Conservation (phyloP, 1,140 invertebrate genomes). For the Drosophila prosaltans region DNA sequence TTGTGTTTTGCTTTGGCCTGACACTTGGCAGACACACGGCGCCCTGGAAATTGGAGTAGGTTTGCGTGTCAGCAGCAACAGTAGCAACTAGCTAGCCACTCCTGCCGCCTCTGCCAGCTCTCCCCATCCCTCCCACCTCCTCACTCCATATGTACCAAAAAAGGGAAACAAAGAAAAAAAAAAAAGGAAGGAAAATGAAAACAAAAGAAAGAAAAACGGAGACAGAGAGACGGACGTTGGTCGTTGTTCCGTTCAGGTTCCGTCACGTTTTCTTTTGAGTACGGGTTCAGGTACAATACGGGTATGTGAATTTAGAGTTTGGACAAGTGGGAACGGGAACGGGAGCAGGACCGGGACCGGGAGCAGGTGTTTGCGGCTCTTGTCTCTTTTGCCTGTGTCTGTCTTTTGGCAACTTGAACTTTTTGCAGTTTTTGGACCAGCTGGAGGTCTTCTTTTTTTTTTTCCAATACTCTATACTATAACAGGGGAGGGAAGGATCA, state of each 20-base stretch:
- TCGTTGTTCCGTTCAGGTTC: constrained; percentile 32
- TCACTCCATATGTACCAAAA: background rate
- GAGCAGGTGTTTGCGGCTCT: background rate
- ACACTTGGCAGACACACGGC: constrained; percentile 54
- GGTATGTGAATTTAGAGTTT: background rate
- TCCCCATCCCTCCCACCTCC: background rate
- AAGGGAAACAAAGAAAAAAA: background rate
- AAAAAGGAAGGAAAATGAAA: background rate
- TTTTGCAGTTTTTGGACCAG: constrained; percentile 26
- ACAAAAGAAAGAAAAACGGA: background rate
- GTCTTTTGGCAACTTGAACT: constrained; percentile 40
- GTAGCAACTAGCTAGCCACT: constrained; percentile 14
- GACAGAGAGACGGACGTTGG: constrained; percentile 31
- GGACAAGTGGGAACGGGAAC: background rate
- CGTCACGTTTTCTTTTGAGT: constrained; percentile 8
- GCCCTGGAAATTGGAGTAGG: constrained; percentile 73
- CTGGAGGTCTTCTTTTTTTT: background rate
- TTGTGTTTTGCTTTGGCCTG: constrained; percentile 43
- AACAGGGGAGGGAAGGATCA: background rate
- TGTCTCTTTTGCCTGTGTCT: constrained; percentile 32
- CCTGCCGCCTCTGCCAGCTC: background rate
- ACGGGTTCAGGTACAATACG: background rate
- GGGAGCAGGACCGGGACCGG: background rate
- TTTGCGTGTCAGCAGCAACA: constrained; percentile 68
- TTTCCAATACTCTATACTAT: background rate